Evolutionary conservation across 1,140 invertebrate genomes (phyloP), one percentile per base, ranked within the genome.

Genomic region (Nasonia longicornis): DNA sequence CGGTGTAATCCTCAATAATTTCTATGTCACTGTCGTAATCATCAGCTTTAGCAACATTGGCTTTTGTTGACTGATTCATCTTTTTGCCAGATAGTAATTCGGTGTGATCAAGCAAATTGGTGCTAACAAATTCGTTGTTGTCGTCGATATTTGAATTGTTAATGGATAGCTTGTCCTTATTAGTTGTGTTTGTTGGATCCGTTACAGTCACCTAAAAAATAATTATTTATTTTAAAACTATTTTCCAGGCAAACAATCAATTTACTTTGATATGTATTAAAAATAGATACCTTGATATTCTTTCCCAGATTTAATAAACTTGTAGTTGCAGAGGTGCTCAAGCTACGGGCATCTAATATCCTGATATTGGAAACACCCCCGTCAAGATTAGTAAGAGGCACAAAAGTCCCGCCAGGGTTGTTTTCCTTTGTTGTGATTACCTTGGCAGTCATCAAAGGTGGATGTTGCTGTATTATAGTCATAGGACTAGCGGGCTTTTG

Each of bases 21-120:
- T 90, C 89, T 38, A 89, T 86, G 52, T 89, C 89, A 79, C 88
- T 89, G 66, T 90, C 89, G 10, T 64, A 58, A 0, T 77, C 79
- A 7, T 12, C 10, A 70, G 2, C 3, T 75, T 83, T 12, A 45
- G 66, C 0, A 31, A 66, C 2, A 20, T n/a, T 22, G 6, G 26
- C 12, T 8, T 69, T 69, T 12, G 38, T n/a, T 14, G 64, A 31
- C 8, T 48, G 6, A 7, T 2, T 75, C 1, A 80, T 29, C 20
- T 73, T 85, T 10, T 85, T 86, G n/a, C 38, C 64, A 8, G 42
- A 38, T 3, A 90, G 29, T 0, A 90, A 79, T 11, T 88, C 85
- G 2, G 83, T 84, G 83, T 87, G 87, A 63, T 91, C 88, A 0
- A 89, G 69, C 8, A 90, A 69, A 85, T 90, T 89, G 1, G 87